Evolutionary conservation across 2,888 invertebrate species (phyloP).

Genomic region (Hypsopygia costalis): DNA sequence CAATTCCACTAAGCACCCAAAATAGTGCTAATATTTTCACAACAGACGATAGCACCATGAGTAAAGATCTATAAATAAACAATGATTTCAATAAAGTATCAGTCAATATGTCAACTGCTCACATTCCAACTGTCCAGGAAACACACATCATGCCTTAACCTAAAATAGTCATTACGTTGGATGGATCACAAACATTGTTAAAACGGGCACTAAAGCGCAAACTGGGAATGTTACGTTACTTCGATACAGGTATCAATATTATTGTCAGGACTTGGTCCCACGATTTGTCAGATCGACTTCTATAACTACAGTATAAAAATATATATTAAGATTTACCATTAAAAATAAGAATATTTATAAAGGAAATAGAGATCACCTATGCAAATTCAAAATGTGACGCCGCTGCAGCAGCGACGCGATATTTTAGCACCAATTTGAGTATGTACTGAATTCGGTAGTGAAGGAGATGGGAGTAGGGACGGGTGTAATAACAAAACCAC

Average conservation of each 20-base stretch:
- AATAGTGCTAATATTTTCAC: slow-evolving; percentile 9
- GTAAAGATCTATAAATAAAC: slow-evolving; percentile 14
- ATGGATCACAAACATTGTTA: slow-evolving; percentile 79
- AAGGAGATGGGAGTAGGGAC: slow-evolving; percentile 27
- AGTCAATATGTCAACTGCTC: slow-evolving; percentile 31
- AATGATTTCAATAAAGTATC: slow-evolving; percentile 45
- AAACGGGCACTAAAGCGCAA: slow-evolving; percentile 67
- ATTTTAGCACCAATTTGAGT: slow-evolving; percentile 50
- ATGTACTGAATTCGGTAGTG: slow-evolving; percentile 23
- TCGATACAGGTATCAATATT: slow-evolving; percentile 77
- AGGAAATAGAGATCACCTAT: slow-evolving; percentile 70
- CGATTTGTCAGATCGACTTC: slow-evolving; percentile 26
- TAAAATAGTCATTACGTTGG: slow-evolving; percentile 64
- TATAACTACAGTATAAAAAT: slow-evolving; percentile 64
- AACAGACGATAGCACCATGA: slow-evolving; percentile 32
- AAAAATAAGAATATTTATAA: slow-evolving; percentile 62
- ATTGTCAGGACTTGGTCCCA: slow-evolving; percentile 48
- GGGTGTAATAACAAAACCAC: slow-evolving; percentile 31
- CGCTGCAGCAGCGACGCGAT: slow-evolving; percentile 63
- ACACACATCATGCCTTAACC: slow-evolving; percentile 74
- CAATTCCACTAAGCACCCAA: neutral
- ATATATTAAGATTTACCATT: slow-evolving; percentile 54
- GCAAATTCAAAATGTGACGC: slow-evolving; percentile 41
- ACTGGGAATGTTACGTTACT: slow-evolving; percentile 76
- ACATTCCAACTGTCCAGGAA: slow-evolving; percentile 44